Evolutionary conservation across 2,888 invertebrate species (phyloP).

Genomic region (Ganaspis brasiliensis): DNA sequence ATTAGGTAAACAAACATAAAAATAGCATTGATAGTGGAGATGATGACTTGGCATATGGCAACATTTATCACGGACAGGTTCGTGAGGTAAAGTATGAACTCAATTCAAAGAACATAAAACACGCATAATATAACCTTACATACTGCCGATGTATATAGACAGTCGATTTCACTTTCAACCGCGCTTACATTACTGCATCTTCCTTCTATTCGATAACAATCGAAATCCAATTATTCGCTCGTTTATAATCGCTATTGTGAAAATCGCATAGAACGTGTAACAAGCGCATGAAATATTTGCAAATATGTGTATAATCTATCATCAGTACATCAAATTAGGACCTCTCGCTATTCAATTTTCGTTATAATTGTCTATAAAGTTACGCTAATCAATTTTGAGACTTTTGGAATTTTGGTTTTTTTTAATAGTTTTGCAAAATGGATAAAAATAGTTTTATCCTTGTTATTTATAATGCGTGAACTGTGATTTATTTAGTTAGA

Average conservation of each 20-base stretch:
- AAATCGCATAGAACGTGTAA: constrained; percentile 19
- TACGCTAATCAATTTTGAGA: too few relatives aligned
- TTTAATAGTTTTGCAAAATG: too few relatives aligned
- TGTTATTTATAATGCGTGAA: too few relatives aligned
- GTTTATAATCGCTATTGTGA: constrained; percentile 38
- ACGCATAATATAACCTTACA: constrained; percentile 1
- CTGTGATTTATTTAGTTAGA: too few relatives aligned
- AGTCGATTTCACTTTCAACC: constrained; percentile 68
- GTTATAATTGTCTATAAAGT: constrained; percentile 1
- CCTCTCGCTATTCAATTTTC: background rate
- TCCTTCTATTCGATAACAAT: constrained; percentile 45
- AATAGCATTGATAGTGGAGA: background rate
- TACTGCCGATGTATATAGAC: background rate
- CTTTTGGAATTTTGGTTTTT: too few relatives aligned
- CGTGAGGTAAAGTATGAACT: background rate
- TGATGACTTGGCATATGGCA: background rate
- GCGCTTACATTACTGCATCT: constrained; percentile 55
- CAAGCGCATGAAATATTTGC: constrained; percentile 17
- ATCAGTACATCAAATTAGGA: background rate
- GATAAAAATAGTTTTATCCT: too few relatives aligned
- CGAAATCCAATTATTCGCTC: constrained; percentile 32
- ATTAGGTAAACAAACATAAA: constrained; percentile 4
- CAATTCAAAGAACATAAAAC: constrained; percentile 9
- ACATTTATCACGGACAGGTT: constrained; percentile 7
- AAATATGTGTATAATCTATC: background rate